Evolutionary conservation across 2,888 invertebrate species (phyloP), one percentile per base, ranked within the genome.

Genomic region (Cheilosia grossa): DNA sequence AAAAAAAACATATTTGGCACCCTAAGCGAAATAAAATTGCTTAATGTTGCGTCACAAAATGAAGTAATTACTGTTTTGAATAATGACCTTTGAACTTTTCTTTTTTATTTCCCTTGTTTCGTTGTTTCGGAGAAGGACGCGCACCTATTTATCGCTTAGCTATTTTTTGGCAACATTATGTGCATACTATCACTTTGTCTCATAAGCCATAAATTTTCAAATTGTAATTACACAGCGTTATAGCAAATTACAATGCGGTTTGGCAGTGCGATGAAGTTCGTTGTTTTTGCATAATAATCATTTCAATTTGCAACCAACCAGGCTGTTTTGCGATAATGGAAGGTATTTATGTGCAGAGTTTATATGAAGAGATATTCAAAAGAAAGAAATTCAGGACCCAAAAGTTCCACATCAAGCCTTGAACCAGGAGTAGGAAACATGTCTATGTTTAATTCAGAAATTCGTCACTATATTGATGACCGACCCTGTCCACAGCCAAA

Each of bases 31-130:
- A 83, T 80, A 40, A 74, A 80, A 83, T 83, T 83, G 85, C 72
- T 85, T 77, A 85, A 85, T 85, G 85, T 85, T 69, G 53, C 77
- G 85, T 72, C 54, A 44, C 66, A 58, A 54, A 81, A 75, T 70
- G 59, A 75, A 85, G 67, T 81, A 85, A 81, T 85, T 85, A 85
- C 75, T 58, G 44, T 37, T 63, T 64, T 83, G 83, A 83, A 47
- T 83, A 80, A 83, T 83, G 80, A 66, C 74, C 66, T 70, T 27
- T 27, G 58, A 66, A 74, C 30, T 9, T 2, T 27, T 9, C 9
- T 30, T 40, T 74, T 61, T 27, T 21, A 40, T 6, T 27, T 58
- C 44, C 44, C n/a, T 37, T 53, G 21, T 67, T 63, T 47, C 30
- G 7, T 37, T 19, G 6, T 15, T n/a, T 24, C 1, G 10, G 5